phyloP scores from a whole-genome alignment of 2,113 vertebrate species.

The Pluvialis apricaria region DNA sequence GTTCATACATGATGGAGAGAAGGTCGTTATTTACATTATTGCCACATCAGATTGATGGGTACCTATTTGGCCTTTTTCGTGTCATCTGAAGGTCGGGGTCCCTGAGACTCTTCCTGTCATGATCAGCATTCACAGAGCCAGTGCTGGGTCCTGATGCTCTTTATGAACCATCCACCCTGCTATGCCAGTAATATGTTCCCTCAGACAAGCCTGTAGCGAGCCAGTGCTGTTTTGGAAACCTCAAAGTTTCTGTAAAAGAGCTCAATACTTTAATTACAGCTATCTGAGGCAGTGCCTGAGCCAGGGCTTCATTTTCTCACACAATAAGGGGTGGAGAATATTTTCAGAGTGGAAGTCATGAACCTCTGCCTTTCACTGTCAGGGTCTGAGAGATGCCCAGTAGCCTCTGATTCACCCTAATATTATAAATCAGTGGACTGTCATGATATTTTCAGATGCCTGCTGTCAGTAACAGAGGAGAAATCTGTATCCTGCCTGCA shows the following conservation, averaged over 20 bases:
- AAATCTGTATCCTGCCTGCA: background rate
- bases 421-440: constrained; percentile 3
- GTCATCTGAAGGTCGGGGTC: fast-evolving
- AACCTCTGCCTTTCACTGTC: background rate
- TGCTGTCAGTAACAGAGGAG: background rate
- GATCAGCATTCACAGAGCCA: background rate
- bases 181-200: background rate
- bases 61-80: background rate
- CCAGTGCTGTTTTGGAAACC: background rate
- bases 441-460: background rate
- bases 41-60: background rate
- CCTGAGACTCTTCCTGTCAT: background rate
- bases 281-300: background rate
- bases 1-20: background rate
- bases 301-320: background rate
- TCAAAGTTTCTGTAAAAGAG: background rate
- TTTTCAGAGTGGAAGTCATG: background rate
- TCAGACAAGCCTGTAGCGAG: background rate
- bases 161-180: background rate
- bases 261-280: background rate
- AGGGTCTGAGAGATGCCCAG: background rate
- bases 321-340: background rate
- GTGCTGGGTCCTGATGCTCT: background rate
- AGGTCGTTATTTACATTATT: background rate
- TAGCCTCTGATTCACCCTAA: background rate